phyloP scores from a whole-genome alignment of 2,888 invertebrate genomes.

The Panzeria rudis region DNA sequence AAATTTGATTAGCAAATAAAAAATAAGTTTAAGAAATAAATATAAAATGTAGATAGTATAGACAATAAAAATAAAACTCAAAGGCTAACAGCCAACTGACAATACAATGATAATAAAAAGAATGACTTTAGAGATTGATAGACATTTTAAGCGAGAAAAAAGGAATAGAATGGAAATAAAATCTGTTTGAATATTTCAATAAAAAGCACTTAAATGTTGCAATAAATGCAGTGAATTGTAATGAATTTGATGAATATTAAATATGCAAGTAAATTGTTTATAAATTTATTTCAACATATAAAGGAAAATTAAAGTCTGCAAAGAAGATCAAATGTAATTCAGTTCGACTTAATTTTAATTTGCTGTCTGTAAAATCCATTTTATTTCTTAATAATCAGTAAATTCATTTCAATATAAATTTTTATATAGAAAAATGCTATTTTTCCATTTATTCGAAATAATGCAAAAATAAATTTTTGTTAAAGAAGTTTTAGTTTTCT shows the following conservation, averaged over 20 bases:
- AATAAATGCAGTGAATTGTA: conserved; percentile 55
- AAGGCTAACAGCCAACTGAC: conserved; percentile 32
- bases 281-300: conserved; percentile 2
- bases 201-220: conserved; percentile 44
- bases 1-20: conserved; percentile 67
- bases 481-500: too few relatives aligned
- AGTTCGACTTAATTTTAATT: neutral
- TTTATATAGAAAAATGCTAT: too few relatives aligned
- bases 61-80: conserved; percentile 61
- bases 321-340: neutral
- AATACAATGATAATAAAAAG: conserved; percentile 39
- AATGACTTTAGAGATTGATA: conserved; percentile 40
- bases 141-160: conserved; percentile 36
- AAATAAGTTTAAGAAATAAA: conserved; percentile 52
- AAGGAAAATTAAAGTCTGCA: neutral
- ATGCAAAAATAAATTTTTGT: too few relatives aligned
- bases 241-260: conserved; percentile 31
- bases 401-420: neutral
- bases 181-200: conserved; percentile 24
- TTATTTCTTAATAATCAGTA: neutral
- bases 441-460: too few relatives aligned
- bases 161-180: conserved; percentile 14
- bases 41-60: conserved; percentile 62
- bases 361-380: neutral
- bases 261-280: conserved; percentile 7